phyloP scores from a whole-genome alignment of 2,113 vertebrate genomes.

The Melanostigma gelatinosum region DNA sequence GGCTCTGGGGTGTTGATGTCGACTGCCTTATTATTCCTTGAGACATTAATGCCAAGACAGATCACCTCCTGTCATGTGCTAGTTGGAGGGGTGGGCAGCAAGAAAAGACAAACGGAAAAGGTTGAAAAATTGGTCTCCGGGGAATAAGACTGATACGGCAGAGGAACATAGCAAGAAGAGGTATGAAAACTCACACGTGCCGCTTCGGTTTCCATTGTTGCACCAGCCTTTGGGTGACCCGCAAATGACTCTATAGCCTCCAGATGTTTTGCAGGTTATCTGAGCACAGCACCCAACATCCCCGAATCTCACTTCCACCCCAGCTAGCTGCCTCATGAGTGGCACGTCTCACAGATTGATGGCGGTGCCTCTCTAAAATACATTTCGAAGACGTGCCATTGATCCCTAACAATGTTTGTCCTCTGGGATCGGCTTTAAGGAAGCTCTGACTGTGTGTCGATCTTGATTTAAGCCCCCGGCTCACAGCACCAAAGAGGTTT shows the following conservation, averaged over 20 bases:
- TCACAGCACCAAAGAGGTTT: slow-evolving; percentile 23
- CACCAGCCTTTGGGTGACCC: background rate
- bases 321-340: background rate
- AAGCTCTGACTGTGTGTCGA: slow-evolving; percentile 15
- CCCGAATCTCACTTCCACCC: slow-evolving; percentile 11
- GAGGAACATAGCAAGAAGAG: background rate
- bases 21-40: slow-evolving; percentile 51
- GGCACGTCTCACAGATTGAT: slow-evolving; percentile 14
- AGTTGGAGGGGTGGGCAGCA: background rate
- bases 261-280: slow-evolving; percentile 50
- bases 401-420: slow-evolving; percentile 38
- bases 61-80: slow-evolving; percentile 23
- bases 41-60: slow-evolving; percentile 46
- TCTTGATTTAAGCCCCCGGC: slow-evolving; percentile 33
- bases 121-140: background rate
- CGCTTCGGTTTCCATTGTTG: background rate
- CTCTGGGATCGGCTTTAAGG: slow-evolving; percentile 19
- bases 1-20: slow-evolving; percentile 43
- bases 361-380: background rate
- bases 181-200: background rate
- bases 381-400: slow-evolving; percentile 24
- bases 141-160: background rate
- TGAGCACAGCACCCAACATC: background rate
- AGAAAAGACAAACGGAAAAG: background rate
- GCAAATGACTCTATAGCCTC: slow-evolving; percentile 20